Base-by-base conservation (phyloP, 2,113 vertebrate species). In the Grammomys dolichurus region DNA sequence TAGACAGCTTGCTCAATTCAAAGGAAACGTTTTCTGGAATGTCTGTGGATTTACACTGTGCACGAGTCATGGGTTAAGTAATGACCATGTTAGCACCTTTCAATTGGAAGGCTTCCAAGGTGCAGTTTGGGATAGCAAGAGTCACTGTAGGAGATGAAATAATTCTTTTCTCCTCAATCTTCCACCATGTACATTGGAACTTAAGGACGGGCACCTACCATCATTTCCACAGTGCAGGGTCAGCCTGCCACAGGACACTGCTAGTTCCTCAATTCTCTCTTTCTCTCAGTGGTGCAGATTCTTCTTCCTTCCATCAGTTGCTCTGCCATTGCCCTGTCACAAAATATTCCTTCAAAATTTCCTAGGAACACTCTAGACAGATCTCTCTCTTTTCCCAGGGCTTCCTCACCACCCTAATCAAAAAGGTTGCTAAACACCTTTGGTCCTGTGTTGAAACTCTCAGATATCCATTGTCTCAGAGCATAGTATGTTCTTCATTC, bases 1-100 rank as follows among this genome's bases (percentile, higher is more conserved):
- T 26, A 70, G 36, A 51, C 77, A 81, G 7, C 60, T 69, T 87
- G 60, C 56, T 89, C 86, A 69, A 51, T 65, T 88, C 24, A 51
- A 77, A 93, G 67, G 48, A 97, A 93, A 76, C 6, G 17, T 28
- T 22, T 69, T 56, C 73, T 94, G 33, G 22, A 93, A 33, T 33
- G 17, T 73, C 46, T 87, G 56, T 87, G 70, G n/a, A 60, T 93
- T 91, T 76, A 87, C 1, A 76, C 1, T 33, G 46, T 58, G 16
- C n/a, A 1, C 63, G 8, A 26, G n/a, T 46, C 4, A 36, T 65
- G n/a, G 7, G 51, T 19, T 92, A 43, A 95, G 73, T 24, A 70
- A 56, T 22, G 58, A 28, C 82, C 65, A 14, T 17, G 43, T n/a
- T 51, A 5, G 14, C 36, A 70, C 48, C n/a, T 43, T 58, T n/a